Percentiles rank a stretch among this genome's conserved stretches.
Conservation (phyloP, 2,113 vertebrate species). For the Empidonax alnorum region DNA sequence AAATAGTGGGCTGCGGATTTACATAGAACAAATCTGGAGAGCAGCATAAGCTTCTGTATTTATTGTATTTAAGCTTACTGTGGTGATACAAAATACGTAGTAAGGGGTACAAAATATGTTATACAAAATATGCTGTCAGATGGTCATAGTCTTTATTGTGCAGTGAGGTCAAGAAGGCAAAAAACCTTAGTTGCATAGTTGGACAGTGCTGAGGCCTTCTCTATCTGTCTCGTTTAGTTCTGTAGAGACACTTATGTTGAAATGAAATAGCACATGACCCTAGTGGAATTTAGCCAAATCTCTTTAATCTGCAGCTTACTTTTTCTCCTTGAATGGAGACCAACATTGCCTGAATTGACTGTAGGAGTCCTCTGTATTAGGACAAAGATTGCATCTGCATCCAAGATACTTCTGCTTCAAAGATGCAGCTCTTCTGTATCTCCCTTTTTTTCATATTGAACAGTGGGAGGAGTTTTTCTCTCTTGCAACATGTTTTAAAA, state of each 20-base stretch:
- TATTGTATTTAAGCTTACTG: background rate
- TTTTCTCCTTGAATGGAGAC: background rate
- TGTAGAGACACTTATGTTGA: background rate
- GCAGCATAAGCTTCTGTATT: background rate
- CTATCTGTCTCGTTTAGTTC: background rate
- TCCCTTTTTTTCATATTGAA: background rate
- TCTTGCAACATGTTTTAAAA: background rate
- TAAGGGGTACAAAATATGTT: background rate
- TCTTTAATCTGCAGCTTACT: slow-evolving; percentile 21
- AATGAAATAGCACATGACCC: background rate
- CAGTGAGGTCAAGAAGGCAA: background rate
- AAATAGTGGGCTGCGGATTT: background rate
- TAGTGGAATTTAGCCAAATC: slow-evolving; percentile 18
- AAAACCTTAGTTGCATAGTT: background rate
- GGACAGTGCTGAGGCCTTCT: background rate
- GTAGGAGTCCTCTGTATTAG: background rate
- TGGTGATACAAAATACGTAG: background rate
- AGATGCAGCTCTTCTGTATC: background rate
- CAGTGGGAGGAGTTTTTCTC: background rate
- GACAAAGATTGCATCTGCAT: slow-evolving; percentile 6
- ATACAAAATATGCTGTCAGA: background rate
- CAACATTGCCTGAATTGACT: background rate
- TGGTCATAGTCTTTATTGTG: background rate
- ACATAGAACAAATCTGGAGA: background rate
- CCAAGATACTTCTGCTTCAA: background rate